Conservation (phyloP, 2,797 vertebrate genomes). For the Phataginus tricuspis region DNA sequence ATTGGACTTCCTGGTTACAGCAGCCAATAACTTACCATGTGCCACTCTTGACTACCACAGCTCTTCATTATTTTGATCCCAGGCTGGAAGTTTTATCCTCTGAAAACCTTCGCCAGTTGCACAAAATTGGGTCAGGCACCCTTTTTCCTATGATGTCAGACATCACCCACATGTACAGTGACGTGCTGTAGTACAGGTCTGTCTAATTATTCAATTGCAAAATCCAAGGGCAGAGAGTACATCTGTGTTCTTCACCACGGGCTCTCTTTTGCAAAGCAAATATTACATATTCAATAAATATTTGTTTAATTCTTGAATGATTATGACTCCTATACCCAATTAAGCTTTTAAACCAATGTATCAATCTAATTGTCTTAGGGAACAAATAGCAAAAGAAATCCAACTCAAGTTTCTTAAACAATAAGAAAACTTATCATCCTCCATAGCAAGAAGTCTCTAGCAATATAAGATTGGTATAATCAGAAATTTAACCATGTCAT, state of each 20-base stretch:
- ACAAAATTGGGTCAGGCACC: background rate
- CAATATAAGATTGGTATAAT: background rate
- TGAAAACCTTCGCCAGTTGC: background rate
- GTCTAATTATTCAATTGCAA: background rate
- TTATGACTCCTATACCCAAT: background rate
- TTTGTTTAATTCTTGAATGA: slow-evolving; percentile 13
- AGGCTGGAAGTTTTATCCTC: background rate
- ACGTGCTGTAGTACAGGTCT: background rate
- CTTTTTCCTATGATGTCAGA: background rate
- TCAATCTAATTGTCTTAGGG: background rate
- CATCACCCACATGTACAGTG: background rate
- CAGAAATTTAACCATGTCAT: background rate
- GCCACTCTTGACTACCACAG: background rate
- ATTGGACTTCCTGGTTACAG: background rate
- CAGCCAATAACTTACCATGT: background rate
- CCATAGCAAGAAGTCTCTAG: background rate
- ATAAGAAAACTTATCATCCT: background rate
- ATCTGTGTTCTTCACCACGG: background rate
- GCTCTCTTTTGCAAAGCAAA: background rate
- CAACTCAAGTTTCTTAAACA: slow-evolving; percentile 9
- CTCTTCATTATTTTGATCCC: background rate
- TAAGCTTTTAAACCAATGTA: background rate
- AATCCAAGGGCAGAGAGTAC: background rate
- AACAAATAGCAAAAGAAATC: background rate
- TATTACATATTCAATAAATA: background rate